phyloP scores from a whole-genome alignment of 2,797 vertebrate species.

The Hirundo rustica region DNA sequence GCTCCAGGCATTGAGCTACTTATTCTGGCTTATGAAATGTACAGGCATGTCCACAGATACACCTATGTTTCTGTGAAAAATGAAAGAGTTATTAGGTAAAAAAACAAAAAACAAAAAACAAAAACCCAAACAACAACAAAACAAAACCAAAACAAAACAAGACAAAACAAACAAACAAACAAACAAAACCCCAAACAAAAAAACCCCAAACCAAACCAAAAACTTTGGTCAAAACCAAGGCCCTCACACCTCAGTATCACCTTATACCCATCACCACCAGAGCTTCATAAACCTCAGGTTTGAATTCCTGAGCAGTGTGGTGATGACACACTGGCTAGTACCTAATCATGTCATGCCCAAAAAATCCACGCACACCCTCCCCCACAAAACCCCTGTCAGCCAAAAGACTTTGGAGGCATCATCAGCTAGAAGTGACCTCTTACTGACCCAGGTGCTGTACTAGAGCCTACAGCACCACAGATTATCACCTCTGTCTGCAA shows the following conservation, averaged over 20 bases:
- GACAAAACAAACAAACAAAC: too few relatives aligned
- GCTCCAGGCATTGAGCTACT: background rate
- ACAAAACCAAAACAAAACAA: too few relatives aligned
- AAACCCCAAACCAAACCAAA: background rate
- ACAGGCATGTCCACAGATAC: background rate
- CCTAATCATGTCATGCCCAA: background rate
- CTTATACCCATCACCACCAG: background rate
- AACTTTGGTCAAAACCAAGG: background rate
- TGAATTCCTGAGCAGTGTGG: background rate
- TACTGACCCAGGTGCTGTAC: background rate
- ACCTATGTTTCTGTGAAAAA: background rate
- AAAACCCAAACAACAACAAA: too few relatives aligned
- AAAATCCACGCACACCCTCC: background rate
- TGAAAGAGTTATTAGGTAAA: background rate
- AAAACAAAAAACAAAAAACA: background rate
- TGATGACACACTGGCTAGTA: background rate
- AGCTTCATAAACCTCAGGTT: background rate
- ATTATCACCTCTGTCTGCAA: background rate
- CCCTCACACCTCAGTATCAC: background rate
- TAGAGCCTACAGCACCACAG: background rate
- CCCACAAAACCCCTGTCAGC: rapidly evolving
- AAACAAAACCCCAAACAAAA: too few relatives aligned
- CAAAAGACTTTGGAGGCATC: background rate
- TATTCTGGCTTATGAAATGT: background rate
- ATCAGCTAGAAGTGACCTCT: background rate